Base-by-base conservation (phyloP, 2,888 invertebrate genomes). In the Lasioglossum malachurum region DNA sequence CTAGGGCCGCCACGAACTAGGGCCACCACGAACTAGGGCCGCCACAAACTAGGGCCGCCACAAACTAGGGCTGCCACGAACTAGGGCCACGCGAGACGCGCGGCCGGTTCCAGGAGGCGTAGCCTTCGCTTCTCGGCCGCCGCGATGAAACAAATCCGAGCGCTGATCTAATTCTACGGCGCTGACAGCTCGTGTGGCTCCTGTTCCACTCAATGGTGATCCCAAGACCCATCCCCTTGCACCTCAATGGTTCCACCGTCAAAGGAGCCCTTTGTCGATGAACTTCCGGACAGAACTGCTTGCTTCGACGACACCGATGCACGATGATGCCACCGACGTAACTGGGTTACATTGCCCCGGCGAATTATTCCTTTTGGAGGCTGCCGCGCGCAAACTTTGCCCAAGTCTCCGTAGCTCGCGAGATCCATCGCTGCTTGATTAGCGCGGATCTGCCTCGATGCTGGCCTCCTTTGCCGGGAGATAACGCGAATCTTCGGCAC, bases 381-480 rank as follows among this genome's bases (percentile, higher is more conserved):
- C 44, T 44, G 44, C 44, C 44, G 12, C 12, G 12, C 12, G 44
- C 69, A 71, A 87, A 87, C 83, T 89, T 85, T 41, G 49, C 67
- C 71, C 69, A 86, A 89, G 82, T 89, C 88, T 82, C 80, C 31
- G 7, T 60, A 16, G 46, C 46, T 76, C 53, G 83, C 76, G 86
- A 71, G 84, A 87, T 78, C 75, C 88, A 88, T 89, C 89, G 60
- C 88, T 84, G 80, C 80, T 78, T 81, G 84, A 86, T 89, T 84
- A 16, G 19, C 27, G 2, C 72, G 2, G 5, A 27, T 67, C 16
- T 35, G 16, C 35, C 12, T 27, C 60, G 60, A n/a, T 1, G 7
- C n/a, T 27, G 75, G 73, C 74, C 78, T 46, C 76, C 74, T 75
- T 44, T 44, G 38, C 41, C 7, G 2, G 53, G 8, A 53, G 23